A percentile compares a stretch with the other conserved stretches of the same genome.
Conservation (phyloP, 2,113 vertebrate species). For the Cichladusa arquata region DNA sequence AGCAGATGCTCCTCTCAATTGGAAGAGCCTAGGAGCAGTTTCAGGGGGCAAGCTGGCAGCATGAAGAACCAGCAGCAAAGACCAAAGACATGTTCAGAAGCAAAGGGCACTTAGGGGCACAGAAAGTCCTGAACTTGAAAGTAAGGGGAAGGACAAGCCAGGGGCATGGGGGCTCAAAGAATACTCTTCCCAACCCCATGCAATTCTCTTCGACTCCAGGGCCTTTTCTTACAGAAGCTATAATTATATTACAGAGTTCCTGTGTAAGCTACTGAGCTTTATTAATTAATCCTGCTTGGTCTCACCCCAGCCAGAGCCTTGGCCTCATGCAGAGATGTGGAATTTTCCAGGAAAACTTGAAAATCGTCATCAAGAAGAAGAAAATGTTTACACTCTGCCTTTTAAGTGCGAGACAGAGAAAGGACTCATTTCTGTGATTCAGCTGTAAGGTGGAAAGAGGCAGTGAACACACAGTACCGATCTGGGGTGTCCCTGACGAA, state of each 20-base stretch:
- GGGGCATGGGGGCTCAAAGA: constrained; percentile 7
- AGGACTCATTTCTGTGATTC: neutral
- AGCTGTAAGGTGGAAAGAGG: neutral
- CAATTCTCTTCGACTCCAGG: constrained; percentile 73
- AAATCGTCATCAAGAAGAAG: constrained; percentile 69
- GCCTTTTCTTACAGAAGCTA: constrained; percentile 81
- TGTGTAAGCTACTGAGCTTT: constrained; percentile 71
- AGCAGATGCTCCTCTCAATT: neutral
- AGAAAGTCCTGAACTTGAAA: neutral
- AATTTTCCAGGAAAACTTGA: constrained; percentile 93
- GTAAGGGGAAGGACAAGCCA: neutral
- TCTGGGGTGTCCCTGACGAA: neutral
- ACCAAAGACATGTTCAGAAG: neutral
- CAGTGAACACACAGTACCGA: fast-evolving
- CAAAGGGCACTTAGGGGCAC: neutral
- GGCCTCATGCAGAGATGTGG: constrained; percentile 79
- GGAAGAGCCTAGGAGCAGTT: neutral
- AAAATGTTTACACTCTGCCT: constrained; percentile 10
- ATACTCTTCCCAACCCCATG: constrained; percentile 71
- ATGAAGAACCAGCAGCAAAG: neutral
- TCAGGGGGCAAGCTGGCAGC: neutral
- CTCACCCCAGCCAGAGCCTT: neutral
- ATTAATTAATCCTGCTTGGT: constrained; percentile 76
- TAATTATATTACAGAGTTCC: constrained; percentile 80
- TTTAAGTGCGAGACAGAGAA: neutral